These are phyloP conservation scores for Camponotus fellah DNA, from an alignment of 2,888 invertebrate species.

Conservation along the genomic window DNA sequence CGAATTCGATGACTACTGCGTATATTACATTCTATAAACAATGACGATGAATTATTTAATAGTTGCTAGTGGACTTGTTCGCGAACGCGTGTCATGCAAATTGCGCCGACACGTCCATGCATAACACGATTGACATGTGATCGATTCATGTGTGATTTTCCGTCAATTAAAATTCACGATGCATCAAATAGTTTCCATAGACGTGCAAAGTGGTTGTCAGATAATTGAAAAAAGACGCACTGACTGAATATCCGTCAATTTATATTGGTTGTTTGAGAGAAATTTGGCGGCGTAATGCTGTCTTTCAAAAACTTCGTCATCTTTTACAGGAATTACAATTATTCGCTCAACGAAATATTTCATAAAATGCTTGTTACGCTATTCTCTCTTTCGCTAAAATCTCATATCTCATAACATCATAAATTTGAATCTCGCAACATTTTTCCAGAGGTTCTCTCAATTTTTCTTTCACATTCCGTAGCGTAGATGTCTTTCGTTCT, in stretches of 20 bases:
- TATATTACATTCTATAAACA: slow-evolving; percentile 30
- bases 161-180: slow-evolving; percentile 41
- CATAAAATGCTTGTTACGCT: slow-evolving; percentile 29
- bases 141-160: slow-evolving; percentile 22
- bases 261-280: neutral
- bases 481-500: neutral
- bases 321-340: slow-evolving; percentile 10
- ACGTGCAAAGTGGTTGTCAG: neutral
- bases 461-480: slow-evolving; percentile 29
- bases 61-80: neutral
- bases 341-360: slow-evolving; percentile 18
- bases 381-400: slow-evolving; percentile 17
- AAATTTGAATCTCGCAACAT: slow-evolving; percentile 24
- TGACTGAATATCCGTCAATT: neutral
- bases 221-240: neutral
- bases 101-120: neutral
- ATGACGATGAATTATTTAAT: slow-evolving; percentile 53
- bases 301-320: neutral
- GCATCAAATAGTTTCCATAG: slow-evolving; percentile 9
- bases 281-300: neutral
- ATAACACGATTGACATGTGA: slow-evolving; percentile 14
- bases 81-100: slow-evolving; percentile 35
- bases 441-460: slow-evolving; percentile 9
- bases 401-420: slow-evolving; percentile 19
- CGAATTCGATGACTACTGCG: slow-evolving; percentile 13